Evolutionary conservation across 1,140 invertebrate genomes (phyloP).

Genomic region (Dufourea novaeangliae): DNA sequence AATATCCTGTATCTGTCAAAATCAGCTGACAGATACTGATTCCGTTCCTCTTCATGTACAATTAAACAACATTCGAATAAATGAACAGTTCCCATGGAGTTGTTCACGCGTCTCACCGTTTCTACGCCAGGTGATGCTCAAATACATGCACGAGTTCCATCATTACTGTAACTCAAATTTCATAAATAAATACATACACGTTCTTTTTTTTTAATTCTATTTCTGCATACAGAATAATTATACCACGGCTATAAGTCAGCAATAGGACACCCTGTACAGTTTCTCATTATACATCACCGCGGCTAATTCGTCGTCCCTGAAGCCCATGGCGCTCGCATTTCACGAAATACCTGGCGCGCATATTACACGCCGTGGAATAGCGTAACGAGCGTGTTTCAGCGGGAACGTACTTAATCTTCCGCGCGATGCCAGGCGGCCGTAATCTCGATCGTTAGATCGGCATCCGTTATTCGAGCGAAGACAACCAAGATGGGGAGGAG

Average conservation of each 20-base stretch:
- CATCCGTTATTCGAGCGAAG: constrained; percentile 24
- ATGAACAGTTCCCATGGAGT: not conserved
- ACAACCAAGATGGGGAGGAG: not conserved
- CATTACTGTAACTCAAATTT: no score
- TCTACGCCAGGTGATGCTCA: not conserved
- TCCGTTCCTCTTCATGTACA: not conserved
- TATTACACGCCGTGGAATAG: not conserved
- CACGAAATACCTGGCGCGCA: not conserved
- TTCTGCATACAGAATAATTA: no score
- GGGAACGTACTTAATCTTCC: constrained; percentile 6
- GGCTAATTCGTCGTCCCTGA: no score
- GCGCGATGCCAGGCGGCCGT: not conserved
- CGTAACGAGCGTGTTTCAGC: not conserved
- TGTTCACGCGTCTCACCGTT: not conserved
- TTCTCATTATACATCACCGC: no score
- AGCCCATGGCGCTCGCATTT: not conserved
- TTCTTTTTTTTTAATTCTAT: no score
- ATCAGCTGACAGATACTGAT: constrained; percentile 16
- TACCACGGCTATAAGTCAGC: no score
- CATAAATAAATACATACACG: no score
- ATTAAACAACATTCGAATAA: constrained; percentile 17
- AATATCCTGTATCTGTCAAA: constrained; percentile 21
- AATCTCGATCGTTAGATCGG: constrained; percentile 6
- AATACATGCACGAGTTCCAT: not conserved
- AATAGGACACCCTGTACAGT: no score